A percentile compares a stretch with the other conserved stretches of the same genome.
These are phyloP conservation scores for Thamnophis sirtalis DNA, from an alignment of 2,113 vertebrate genomes.

Conservation along the genomic window DNA sequence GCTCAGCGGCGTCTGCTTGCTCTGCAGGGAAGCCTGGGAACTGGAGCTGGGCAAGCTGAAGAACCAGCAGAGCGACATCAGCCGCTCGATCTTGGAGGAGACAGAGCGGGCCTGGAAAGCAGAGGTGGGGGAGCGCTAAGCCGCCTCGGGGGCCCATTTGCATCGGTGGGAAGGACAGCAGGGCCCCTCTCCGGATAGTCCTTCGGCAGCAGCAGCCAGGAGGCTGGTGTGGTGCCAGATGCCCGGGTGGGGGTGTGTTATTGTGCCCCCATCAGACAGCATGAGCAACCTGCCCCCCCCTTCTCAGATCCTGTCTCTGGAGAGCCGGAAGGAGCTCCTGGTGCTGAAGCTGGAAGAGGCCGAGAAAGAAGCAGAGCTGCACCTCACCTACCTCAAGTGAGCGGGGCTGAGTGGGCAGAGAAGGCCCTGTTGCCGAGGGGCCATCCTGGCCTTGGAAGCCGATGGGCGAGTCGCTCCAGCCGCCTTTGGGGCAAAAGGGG, in stretches of 20 bases:
- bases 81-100: slow-evolving; percentile 72
- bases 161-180: neutral
- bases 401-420: neutral
- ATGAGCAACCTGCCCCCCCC: neutral
- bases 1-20: accelerated
- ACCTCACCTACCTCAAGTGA: slow-evolving; percentile 79
- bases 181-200: too few species aligned
- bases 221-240: neutral
- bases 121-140: slow-evolving; percentile 69
- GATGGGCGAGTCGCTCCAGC: neutral
- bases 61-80: slow-evolving; percentile 75
- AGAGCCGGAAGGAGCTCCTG: slow-evolving; percentile 81
- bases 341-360: slow-evolving; percentile 81
- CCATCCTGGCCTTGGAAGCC: too few species aligned
- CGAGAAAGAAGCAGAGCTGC: slow-evolving; percentile 80
- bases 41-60: slow-evolving; percentile 78
- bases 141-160: neutral
- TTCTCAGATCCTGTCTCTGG: slow-evolving; percentile 76
- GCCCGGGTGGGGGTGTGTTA: neutral
- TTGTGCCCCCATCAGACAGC: accelerated
- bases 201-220: too few species aligned
- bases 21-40: slow-evolving; percentile 75
- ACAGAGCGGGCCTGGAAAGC: slow-evolving; percentile 74
- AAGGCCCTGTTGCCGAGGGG: neutral
- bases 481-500: neutral